Conservation (phyloP, 2,113 vertebrate genomes). For the Mustela nigripes region DNA sequence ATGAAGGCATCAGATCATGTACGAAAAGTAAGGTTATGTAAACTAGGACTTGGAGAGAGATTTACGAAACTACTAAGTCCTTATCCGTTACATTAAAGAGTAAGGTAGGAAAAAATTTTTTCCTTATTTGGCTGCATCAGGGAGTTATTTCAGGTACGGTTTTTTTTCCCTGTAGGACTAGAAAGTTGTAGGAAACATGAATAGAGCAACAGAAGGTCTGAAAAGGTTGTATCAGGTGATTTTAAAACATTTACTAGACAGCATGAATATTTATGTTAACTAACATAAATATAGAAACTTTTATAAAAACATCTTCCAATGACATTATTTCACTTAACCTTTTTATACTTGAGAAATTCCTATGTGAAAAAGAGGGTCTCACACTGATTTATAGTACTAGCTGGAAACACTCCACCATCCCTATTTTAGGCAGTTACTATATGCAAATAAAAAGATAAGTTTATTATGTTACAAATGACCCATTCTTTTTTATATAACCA, state of each 20-base stretch:
- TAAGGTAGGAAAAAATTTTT: background rate
- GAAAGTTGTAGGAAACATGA: background rate
- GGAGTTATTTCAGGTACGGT: background rate
- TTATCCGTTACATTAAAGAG: background rate
- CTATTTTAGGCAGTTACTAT: background rate
- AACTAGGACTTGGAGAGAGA: background rate
- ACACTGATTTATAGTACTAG: background rate
- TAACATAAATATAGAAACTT: background rate
- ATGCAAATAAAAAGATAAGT: background rate
- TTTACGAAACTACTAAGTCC: background rate
- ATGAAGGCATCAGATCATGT: background rate
- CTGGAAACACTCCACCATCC: background rate
- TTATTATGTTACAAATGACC: background rate
- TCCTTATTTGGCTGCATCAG: background rate
- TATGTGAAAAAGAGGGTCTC: background rate
- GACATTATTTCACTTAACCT: background rate
- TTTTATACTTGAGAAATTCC: background rate
- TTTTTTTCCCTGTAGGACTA: background rate
- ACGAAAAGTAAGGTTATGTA: background rate
- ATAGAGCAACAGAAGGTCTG: background rate
- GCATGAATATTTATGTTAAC: background rate
- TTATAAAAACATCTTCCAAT: conserved; percentile 14
- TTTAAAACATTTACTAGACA: conserved; percentile 22
- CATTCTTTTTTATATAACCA: background rate
- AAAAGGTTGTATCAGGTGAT: background rate